These are phyloP conservation scores for Coronaproctus castanopsis DNA, from an alignment of 2,888 invertebrate genomes.

Conservation along the genomic window DNA sequence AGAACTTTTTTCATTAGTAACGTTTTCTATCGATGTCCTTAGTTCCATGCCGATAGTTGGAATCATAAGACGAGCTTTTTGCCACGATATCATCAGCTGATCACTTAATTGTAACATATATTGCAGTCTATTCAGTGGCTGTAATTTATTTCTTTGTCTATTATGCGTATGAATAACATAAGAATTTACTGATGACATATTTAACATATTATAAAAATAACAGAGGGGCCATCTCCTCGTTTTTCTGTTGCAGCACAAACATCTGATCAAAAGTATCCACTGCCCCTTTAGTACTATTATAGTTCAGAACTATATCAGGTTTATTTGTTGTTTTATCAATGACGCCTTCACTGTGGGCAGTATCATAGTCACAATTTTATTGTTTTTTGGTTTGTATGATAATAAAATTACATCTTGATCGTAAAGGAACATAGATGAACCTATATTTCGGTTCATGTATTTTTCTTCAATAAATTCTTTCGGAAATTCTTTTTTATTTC, in stretches of 20 bases:
- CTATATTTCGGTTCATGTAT: background rate
- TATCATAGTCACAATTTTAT: background rate
- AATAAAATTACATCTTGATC: background rate
- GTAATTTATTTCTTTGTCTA: background rate
- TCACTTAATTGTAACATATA: background rate
- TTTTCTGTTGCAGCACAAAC: background rate
- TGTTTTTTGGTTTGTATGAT: background rate
- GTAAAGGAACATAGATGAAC: background rate
- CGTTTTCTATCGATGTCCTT: background rate
- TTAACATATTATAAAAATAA: background rate
- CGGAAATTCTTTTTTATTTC: background rate
- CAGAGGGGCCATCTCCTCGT: background rate
- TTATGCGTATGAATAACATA: background rate
- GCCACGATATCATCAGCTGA: background rate
- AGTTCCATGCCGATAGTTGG: background rate
- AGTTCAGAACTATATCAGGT: background rate
- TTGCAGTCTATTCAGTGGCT: background rate
- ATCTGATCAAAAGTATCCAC: background rate
- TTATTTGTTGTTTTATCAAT: background rate
- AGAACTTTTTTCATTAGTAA: background rate
- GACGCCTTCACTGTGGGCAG: background rate
- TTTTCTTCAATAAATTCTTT: background rate
- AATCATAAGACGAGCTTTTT: background rate
- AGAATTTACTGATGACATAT: background rate
- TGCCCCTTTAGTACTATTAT: background rate